A percentile compares a stretch with the other conserved stretches of the same genome.
These are phyloP conservation scores for Ostrea denselamellosa DNA, from an alignment of 1,140 invertebrate genomes.

Conservation along the genomic window DNA sequence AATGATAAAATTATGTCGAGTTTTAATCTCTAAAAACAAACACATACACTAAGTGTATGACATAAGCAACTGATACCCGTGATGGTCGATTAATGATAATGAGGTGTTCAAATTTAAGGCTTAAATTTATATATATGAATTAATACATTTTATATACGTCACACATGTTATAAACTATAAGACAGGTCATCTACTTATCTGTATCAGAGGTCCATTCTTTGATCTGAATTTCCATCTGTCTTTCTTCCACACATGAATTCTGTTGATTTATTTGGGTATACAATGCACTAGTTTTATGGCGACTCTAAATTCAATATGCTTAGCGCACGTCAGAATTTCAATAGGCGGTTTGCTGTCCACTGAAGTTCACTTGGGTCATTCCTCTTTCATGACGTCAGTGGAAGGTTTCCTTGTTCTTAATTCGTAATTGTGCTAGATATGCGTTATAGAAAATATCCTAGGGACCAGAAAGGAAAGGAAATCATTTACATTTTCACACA, in stretches of 20 bases:
- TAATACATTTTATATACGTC: neutral
- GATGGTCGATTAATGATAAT: neutral
- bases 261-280: neutral
- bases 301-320: neutral
- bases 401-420: neutral
- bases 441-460: neutral
- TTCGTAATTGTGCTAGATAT: neutral
- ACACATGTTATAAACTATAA: neutral
- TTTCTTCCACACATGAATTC: neutral
- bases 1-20: slow-evolving; percentile 30
- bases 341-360: neutral
- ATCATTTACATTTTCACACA: neutral
- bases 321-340: neutral
- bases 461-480: neutral
- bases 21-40: slow-evolving; percentile 13
- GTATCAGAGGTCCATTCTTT: neutral
- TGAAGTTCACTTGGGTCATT: neutral
- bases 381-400: neutral
- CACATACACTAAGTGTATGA: neutral
- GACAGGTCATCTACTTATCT: slow-evolving; percentile 3
- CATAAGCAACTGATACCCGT: neutral
- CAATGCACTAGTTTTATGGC: neutral
- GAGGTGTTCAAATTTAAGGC: neutral
- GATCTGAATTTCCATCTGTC: slow-evolving; percentile 4
- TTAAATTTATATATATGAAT: neutral